phyloP scores from a whole-genome alignment of 2,797 vertebrate species.

The Podarcis siculus region DNA sequence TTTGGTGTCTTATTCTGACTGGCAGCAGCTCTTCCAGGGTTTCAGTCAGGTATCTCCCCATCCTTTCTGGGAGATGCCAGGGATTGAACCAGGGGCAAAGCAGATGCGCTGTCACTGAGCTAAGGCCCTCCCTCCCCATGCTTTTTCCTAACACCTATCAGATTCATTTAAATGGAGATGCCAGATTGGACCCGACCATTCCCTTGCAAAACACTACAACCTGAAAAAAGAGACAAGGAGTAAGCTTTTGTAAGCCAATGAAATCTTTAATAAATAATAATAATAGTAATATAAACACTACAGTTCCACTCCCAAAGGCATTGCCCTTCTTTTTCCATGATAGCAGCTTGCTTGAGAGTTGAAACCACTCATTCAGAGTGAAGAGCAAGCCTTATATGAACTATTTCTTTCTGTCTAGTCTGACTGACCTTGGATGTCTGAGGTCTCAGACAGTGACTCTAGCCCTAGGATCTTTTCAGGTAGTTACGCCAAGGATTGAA shows the following conservation, averaged over 20 bases:
- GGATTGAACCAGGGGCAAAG: too few relatives aligned
- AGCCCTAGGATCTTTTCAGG: not conserved
- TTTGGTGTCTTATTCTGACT: too few relatives aligned
- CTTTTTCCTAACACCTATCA: too few relatives aligned
- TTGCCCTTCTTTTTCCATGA: too few relatives aligned
- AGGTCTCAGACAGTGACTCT: not conserved
- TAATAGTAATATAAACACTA: too few relatives aligned
- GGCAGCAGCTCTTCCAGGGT: not conserved
- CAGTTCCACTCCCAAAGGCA: not conserved
- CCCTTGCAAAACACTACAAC: not conserved
- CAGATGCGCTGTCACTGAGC: not conserved
- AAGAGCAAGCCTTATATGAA: not conserved
- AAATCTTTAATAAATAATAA: too few relatives aligned
- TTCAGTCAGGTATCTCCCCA: too few relatives aligned
- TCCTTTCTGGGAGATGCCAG: too few relatives aligned
- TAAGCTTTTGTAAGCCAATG: too few relatives aligned
- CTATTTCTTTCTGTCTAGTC: not conserved
- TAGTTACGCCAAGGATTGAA: not conserved
- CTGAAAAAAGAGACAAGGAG: too few relatives aligned
- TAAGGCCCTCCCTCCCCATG: not conserved
- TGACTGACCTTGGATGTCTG: not conserved
- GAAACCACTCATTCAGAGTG: not conserved
- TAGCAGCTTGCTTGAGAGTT: not conserved
- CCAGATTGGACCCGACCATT: not conserved
- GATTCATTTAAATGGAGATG: not conserved